Evolutionary conservation across 2,113 vertebrate genomes (phyloP), one percentile per base, ranked within the genome.

Genomic region (Colius striatus): DNA sequence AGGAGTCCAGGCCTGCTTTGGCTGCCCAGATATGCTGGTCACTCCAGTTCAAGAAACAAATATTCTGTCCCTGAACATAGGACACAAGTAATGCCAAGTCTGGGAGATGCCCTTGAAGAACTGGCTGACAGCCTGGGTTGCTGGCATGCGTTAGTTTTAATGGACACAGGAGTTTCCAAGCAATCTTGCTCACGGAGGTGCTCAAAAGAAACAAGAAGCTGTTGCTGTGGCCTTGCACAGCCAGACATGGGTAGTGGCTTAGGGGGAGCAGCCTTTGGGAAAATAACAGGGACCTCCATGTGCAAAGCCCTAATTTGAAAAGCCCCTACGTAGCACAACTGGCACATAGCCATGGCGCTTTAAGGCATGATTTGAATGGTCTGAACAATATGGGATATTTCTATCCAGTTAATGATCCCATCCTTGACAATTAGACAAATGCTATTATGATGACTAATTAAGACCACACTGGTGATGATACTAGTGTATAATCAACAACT

Each of bases 1-100:
- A 72, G 61, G 58, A 66, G 18, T 58, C 13, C 38, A 63, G 41
- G 66, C 21, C 63, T 70, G 62, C 2, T 65, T 93, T 83, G 83
- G 72, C 90, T 80, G 51, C 16, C 0, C 8, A 85, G 43, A 58
- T 77, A 20, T 1, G 0, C 47, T 61, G 19, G 11, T 61, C 32
- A 58, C 73, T 92, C 45, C 84, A 55, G 65, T 90, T 88, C 45
- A 77, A 61, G 51, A 54, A 92, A 78, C 25, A 78, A 83, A 80
- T 65, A 14, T 55, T 92, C 51, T 84, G 22, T 84, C 43, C 68
- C 81, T 87, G 61, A 58, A 91, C 91, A 84, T 91, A 92, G 54
- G 30, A 53, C 27, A 23, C 26, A 21, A n/a, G 67, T 41, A 20
- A 25, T 65, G 80, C 80, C 77, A 84, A 72, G 54, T 2, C 66